Conservation (phyloP, 2,888 invertebrate genomes). For the Megaustenia siamemsis region DNA sequence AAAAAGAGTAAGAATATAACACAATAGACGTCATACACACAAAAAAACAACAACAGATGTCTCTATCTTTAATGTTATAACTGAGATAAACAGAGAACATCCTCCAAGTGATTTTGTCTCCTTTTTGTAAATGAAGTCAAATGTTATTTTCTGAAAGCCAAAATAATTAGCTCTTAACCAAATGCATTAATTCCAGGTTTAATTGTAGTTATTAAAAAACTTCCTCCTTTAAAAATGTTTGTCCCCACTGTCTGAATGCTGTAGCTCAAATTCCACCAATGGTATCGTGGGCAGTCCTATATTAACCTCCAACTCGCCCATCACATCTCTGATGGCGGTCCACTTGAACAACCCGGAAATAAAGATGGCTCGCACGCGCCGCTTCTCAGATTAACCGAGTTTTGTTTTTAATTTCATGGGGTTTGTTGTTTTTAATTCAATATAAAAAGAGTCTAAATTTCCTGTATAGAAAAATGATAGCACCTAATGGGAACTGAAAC, state of each 20-base stretch:
- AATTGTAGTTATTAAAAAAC: slow-evolving; percentile 3
- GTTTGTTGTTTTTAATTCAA: too few species aligned
- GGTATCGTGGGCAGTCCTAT: background rate
- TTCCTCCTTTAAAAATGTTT: background rate
- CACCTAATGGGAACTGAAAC: background rate
- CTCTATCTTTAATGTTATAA: too few species aligned
- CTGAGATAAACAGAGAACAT: too few species aligned
- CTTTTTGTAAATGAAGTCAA: too few species aligned
- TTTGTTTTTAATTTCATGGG: background rate
- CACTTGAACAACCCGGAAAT: background rate
- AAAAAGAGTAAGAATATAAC: too few species aligned
- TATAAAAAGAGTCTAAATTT: background rate
- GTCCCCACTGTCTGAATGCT: background rate
- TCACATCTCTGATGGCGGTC: background rate
- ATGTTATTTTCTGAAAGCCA: too few species aligned
- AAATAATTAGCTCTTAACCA: too few species aligned
- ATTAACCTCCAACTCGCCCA: background rate
- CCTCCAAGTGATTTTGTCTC: too few species aligned
- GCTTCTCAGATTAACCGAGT: slow-evolving; percentile 12
- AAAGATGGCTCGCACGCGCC: background rate
- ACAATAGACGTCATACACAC: too few species aligned
- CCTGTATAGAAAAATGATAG: slow-evolving; percentile 29
- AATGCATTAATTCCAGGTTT: background rate
- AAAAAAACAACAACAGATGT: too few species aligned
- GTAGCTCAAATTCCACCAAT: background rate